Base-by-base conservation (phyloP, 1,140 invertebrate genomes). In the Plutomurus gul region DNA sequence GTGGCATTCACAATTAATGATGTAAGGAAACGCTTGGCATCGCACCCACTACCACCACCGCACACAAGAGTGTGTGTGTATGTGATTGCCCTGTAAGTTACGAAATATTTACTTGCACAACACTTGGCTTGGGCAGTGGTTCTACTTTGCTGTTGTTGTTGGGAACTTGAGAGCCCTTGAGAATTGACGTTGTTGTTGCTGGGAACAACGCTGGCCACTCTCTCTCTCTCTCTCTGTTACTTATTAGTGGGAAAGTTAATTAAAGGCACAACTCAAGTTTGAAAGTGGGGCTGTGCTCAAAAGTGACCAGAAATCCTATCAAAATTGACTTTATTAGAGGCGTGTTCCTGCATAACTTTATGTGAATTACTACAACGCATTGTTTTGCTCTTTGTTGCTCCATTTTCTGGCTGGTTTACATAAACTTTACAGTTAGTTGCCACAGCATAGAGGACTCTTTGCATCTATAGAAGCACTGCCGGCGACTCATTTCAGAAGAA, bases 281-380 rank as follows among this genome's bases (percentile, higher is more conserved):
- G 56, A 65, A 65, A 65, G 56, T 65, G 27, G 56, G 56, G 56
- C 25, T 65, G 25, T 33, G n/a, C 25, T 56, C 36, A n/a, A n/a
- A 30, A 65, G 56, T 65, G 56, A 65, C 27, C 16, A 65, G 27
- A 33, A 65, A 33, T 65, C 56, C 56, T 33, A 65, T 65, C 25
- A 65, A 65, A 65, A 65, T 65, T 65, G 27, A n/a, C 56, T 65
- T 65, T 30, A 65, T 30, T n/a, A 65, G 27, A 33, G 25, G 47
- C 47, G 47, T 33, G 27, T 56, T 56, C 51, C 6, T 8, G 10
- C n/a, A 1, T 43, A 43, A 43, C 39, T 43, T 43, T 43, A 3
- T 43, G 39, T 43, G 39, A 43, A 43, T 43, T 10, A 43, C 11
- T 43, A 43, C 11, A 13, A 43, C 7, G 25, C 22, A 56, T n/a